A percentile compares a stretch with the other conserved stretches of the same genome.
Conservation (phyloP, 2,113 vertebrate genomes). For the Irena cyanogastra region DNA sequence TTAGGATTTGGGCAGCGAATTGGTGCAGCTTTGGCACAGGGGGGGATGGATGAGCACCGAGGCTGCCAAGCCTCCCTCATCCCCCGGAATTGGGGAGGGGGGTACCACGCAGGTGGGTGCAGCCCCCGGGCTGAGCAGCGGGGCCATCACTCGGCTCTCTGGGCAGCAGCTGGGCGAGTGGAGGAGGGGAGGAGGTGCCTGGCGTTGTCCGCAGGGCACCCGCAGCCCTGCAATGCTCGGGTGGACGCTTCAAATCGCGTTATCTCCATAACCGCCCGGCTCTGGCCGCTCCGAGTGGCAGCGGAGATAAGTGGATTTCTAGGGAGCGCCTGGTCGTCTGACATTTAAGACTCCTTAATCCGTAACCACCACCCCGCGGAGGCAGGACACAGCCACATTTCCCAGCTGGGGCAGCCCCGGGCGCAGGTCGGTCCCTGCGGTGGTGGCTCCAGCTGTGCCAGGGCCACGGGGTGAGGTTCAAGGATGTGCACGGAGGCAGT, state of each 20-base stretch:
- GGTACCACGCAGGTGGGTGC: not conserved
- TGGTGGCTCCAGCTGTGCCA: not conserved
- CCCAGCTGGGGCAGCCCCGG: not conserved
- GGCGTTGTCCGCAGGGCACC: slow-evolving; percentile 43
- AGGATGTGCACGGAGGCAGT: not conserved
- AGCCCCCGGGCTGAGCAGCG: not conserved
- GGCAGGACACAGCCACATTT: not conserved
- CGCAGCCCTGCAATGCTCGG: slow-evolving; percentile 42
- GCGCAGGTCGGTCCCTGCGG: fast-evolving
- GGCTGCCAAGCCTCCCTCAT: slow-evolving; percentile 16
- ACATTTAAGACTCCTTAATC: slow-evolving; percentile 63
- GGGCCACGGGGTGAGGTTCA: not conserved
- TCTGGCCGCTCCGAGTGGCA: slow-evolving; percentile 51
- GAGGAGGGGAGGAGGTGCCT: slow-evolving; percentile 31
- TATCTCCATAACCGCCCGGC: slow-evolving; percentile 50
- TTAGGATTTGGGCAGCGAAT: slow-evolving; percentile 46
- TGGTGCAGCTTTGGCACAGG: slow-evolving; percentile 26
- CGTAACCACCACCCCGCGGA: not conserved
- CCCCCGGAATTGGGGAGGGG: not conserved
- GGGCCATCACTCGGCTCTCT: not conserved
- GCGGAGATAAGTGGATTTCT: slow-evolving; percentile 61
- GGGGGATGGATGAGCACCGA: not conserved
- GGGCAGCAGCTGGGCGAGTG: slow-evolving; percentile 4
- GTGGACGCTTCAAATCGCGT: slow-evolving; percentile 50
- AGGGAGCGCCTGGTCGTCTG: slow-evolving; percentile 57